phyloP scores from a whole-genome alignment of 2,888 invertebrate species.

The Hyposoter didymator region DNA sequence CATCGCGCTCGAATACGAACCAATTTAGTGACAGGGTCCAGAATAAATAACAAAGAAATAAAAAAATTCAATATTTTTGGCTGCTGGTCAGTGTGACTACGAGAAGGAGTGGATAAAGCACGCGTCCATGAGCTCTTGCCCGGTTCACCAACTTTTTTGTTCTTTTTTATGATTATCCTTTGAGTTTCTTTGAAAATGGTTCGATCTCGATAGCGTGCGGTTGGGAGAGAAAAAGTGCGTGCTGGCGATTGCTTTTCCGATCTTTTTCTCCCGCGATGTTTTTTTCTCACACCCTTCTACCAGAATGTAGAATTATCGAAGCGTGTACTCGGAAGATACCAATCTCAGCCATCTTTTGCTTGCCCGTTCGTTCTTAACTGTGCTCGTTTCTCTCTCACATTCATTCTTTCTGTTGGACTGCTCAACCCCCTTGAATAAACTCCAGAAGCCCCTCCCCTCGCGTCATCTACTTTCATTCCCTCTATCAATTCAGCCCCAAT shows the following conservation, averaged over 20 bases:
- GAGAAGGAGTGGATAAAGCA: constrained; percentile 51
- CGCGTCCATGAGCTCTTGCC: constrained; percentile 37
- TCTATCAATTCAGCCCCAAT: constrained; percentile 63
- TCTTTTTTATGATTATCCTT: constrained; percentile 13
- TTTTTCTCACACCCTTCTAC: constrained; percentile 6
- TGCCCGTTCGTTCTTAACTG: background rate
- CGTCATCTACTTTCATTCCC: constrained; percentile 48
- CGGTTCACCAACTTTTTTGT: constrained; percentile 32
- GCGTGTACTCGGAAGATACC: constrained; percentile 47
- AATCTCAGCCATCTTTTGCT: constrained; percentile 52
- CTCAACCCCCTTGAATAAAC: constrained; percentile 55
- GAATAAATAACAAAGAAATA: background rate
- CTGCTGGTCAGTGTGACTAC: constrained; percentile 14
- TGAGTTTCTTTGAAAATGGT: constrained; percentile 3
- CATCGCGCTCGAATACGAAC: background rate
- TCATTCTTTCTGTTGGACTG: constrained; percentile 11
- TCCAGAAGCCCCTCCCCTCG: constrained; percentile 33
- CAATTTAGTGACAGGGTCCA: background rate
- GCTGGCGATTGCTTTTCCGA: constrained; percentile 33
- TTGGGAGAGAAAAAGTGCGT: constrained; percentile 18
- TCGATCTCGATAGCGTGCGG: constrained; percentile 24
- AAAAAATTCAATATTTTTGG: background rate
- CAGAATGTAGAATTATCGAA: constrained; percentile 30
- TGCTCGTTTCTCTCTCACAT: constrained; percentile 1
- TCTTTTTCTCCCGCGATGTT: constrained; percentile 33